Evolutionary conservation across 2,888 invertebrate genomes (phyloP), one percentile per base, ranked within the genome.

Genomic region (Drosophila fungiperda): DNA sequence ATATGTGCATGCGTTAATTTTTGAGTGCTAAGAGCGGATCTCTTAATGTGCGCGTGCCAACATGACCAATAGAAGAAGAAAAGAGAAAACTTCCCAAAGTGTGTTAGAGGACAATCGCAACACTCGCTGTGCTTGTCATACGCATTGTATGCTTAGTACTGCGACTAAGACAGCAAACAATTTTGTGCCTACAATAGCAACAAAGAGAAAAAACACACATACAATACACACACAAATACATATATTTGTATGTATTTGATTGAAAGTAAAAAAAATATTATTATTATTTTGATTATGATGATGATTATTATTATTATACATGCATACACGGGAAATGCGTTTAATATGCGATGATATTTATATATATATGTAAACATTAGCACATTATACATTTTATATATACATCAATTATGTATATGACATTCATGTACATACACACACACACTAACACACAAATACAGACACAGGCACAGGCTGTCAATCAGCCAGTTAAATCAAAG

Each of bases 101-200:
- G 45, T 45, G 15, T 45, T 23, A 23, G 45, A 23, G 26, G 45
- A 45, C 20, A 20, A 15, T 7, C 15, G 15, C 20, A 15, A 23
- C 20, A 45, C 45, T 45, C 15, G 23, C 15, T 15, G 23, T 23
- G 20, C 8, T 23, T 23, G 45, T 45, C 45, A 15, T 45, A 45
- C 15, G 45, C 45, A 23, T 45, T 23, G 45, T 45, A 23, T 45
- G 45, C 23, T 45, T 45, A 15, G 45, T 23, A 26, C 45, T 45
- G 45, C 45, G 45, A 45, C 45, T 45, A 45, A 45, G 7, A 45
- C 45, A 84, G 90, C 85, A 89, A 83, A 68, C 17, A 85, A 90
- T 91, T 90, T 91, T 87, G 91, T 91, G 92, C 91, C 90, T 92
- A 91, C 76, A 86, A 82, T 76, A 73, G 74, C 68, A 77, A 74